Conservation (phyloP, 2,888 invertebrate genomes). For the Hyles lineata region DNA sequence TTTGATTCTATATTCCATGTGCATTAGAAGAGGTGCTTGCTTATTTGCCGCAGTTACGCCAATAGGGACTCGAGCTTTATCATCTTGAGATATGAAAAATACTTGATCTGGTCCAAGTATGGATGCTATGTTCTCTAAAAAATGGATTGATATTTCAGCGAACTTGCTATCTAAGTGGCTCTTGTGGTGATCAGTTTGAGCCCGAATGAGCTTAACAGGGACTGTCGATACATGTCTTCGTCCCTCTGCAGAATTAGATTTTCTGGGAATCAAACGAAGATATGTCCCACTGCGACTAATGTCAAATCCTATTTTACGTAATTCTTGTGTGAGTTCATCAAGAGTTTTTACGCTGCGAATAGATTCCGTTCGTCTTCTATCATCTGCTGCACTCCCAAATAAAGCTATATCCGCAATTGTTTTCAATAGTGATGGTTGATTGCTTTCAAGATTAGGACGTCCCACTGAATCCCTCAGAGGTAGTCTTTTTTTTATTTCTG, state of each 20-base stretch:
- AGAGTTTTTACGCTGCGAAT: slow-evolving; percentile 40
- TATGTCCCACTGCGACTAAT: slow-evolving; percentile 41
- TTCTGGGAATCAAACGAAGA: slow-evolving; percentile 39
- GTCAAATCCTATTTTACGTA: slow-evolving; percentile 35
- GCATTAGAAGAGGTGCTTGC: slow-evolving; percentile 44
- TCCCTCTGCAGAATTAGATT: slow-evolving; percentile 37
- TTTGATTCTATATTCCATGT: slow-evolving; percentile 39
- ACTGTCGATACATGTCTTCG: slow-evolving; percentile 39
- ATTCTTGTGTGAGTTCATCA: slow-evolving; percentile 40
- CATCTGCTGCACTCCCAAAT: slow-evolving; percentile 45
- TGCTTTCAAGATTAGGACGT: slow-evolving; percentile 44
- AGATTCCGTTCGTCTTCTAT: slow-evolving; percentile 41
- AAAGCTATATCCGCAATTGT: slow-evolving; percentile 44
- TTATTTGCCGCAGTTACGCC: slow-evolving; percentile 53
- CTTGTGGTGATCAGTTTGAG: too few species aligned
- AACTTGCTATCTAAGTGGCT: too few species aligned
- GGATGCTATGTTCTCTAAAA: too few species aligned
- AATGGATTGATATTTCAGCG: too few species aligned
- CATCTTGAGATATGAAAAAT: slow-evolving; percentile 34
- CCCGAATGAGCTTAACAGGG: too few species aligned
- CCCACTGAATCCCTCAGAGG: slow-evolving; percentile 46
- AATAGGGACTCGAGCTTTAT: slow-evolving; percentile 44
- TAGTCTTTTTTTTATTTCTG: slow-evolving; percentile 44
- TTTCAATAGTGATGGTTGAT: slow-evolving; percentile 43
- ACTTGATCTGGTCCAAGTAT: too few species aligned